Evolutionary conservation across 2,888 invertebrate species (phyloP).

Genomic region (Andrena hattorfiana): DNA sequence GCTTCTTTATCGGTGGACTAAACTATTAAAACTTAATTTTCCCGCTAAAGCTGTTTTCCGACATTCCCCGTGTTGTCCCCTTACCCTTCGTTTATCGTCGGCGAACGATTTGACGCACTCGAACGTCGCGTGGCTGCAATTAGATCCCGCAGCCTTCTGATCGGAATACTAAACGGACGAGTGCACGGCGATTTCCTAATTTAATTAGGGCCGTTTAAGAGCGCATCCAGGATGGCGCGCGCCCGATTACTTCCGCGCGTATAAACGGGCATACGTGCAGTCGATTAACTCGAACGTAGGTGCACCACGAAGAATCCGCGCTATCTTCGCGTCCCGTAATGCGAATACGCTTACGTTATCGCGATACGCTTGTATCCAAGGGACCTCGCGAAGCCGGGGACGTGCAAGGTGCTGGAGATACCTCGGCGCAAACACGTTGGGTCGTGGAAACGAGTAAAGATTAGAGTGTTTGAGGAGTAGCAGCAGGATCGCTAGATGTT

Average conservation of each 20-base stretch:
- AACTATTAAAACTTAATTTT: no score
- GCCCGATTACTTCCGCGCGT: constrained; percentile 67
- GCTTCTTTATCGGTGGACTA: no score
- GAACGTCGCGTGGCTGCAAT: constrained; percentile 49
- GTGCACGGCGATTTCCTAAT: constrained; percentile 71
- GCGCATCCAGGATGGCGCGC: constrained; percentile 48
- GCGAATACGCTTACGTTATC: not conserved
- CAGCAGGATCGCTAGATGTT: not conserved
- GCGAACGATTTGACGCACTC: constrained; percentile 47
- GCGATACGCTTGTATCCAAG: no score
- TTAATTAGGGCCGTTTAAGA: constrained; percentile 68
- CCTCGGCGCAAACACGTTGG: not conserved
- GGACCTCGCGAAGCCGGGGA: not conserved
- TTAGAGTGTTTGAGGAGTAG: not conserved
- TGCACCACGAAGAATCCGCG: constrained; percentile 25
- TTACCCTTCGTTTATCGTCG: constrained; percentile 1
- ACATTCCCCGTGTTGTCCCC: not conserved
- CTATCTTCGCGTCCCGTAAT: not conserved
- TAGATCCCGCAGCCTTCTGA: constrained; percentile 58
- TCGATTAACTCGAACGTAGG: constrained; percentile 63
- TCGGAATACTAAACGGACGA: constrained; percentile 63
- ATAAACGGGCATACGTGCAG: constrained; percentile 60
- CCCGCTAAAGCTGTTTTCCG: no score
- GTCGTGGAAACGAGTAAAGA: not conserved
- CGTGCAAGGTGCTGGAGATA: not conserved